Evolutionary conservation across 2,113 vertebrate species (phyloP).

Genomic region (Thalassarche chlororhynchos): DNA sequence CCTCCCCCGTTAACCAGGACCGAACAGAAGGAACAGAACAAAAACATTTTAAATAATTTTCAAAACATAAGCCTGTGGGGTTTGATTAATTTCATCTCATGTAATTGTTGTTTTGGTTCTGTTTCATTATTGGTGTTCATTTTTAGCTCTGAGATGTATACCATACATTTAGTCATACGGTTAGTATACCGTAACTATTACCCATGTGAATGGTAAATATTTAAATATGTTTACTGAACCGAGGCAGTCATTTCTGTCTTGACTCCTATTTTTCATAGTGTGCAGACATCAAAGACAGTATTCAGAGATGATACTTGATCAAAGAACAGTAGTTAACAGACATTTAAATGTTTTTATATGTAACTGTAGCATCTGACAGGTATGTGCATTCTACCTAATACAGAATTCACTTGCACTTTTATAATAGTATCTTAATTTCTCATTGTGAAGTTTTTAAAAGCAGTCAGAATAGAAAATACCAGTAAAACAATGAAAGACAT

Average conservation of each 20-base stretch:
- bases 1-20: too few species aligned
- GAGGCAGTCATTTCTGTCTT: constrained; percentile 74
- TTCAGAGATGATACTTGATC: constrained; percentile 72
- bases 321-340: constrained; percentile 72
- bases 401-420: constrained; percentile 77
- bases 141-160: constrained; percentile 34
- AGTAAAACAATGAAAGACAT: constrained; percentile 75
- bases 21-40: neutral
- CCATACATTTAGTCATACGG: neutral
- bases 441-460: constrained; percentile 70
- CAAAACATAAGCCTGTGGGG: neutral
- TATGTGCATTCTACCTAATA: constrained; percentile 64
- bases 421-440: constrained; percentile 78
- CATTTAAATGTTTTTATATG: constrained; percentile 65
- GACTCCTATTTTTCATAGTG: constrained; percentile 62
- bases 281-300: constrained; percentile 73
- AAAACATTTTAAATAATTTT: neutral
- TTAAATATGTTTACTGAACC: constrained; percentile 76
- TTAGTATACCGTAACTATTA: neutral
- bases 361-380: constrained; percentile 67
- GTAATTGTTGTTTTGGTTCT: neutral
- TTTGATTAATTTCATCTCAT: neutral
- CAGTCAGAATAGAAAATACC: constrained; percentile 72
- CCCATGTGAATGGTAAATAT: constrained; percentile 63
- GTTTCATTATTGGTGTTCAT: constrained; percentile 46